Evolutionary conservation across 2,113 vertebrate genomes (phyloP).

Genomic region (Micronycteris hirsuta): DNA sequence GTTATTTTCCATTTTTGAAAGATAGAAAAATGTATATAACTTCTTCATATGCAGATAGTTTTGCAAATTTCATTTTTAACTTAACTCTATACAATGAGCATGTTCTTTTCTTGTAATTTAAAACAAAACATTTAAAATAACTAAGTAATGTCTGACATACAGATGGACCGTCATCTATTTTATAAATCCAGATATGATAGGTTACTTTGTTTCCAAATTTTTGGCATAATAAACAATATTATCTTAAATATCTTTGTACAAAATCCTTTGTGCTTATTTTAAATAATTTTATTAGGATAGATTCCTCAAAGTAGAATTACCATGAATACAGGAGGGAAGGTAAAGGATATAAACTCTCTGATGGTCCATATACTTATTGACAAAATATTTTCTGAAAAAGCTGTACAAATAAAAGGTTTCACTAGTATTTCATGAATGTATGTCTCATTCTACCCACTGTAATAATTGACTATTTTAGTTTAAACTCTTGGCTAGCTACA

Average conservation of each 20-base stretch:
- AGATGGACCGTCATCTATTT: neutral
- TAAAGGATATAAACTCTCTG: neutral
- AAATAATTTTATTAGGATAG: neutral
- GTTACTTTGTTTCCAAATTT: neutral
- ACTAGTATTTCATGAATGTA: neutral
- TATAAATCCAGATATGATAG: neutral
- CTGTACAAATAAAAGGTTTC: neutral
- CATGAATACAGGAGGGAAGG: neutral
- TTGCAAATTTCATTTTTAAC: neutral
- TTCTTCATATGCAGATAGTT: neutral
- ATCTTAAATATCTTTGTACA: neutral
- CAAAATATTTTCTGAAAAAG: neutral
- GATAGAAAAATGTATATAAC: neutral
- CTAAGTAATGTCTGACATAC: neutral
- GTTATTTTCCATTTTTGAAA: neutral
- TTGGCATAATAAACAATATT: neutral
- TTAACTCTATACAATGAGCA: neutral
- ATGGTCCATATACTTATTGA: neutral
- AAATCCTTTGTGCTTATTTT: neutral
- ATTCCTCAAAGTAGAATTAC: neutral
- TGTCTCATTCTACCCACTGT: neutral
- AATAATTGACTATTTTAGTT: neutral
- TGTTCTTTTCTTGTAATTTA: neutral
- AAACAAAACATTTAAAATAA: neutral
- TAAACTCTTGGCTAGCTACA: neutral